Percentiles rank a stretch among this genome's conserved stretches.
Conservation (phyloP, 2,113 vertebrate species). For the Pelusios castaneus region DNA sequence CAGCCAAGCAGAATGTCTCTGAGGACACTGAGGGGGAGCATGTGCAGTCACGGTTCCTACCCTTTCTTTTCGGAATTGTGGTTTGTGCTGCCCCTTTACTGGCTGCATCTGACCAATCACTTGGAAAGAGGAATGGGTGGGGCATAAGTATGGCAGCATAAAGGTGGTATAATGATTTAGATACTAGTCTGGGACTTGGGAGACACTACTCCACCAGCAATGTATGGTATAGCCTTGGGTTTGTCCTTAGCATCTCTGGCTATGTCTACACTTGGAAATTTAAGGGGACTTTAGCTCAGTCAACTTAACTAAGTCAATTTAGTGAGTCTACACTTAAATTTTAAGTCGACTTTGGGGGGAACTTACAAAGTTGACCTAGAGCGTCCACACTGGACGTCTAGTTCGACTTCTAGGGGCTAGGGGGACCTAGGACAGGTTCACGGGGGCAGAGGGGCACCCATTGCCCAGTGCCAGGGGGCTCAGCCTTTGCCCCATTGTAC, state of each 20-base stretch:
- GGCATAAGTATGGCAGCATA: background rate
- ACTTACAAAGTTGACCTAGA: too few relatives aligned
- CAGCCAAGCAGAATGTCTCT: background rate
- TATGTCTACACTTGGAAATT: too few relatives aligned
- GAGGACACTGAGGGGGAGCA: background rate
- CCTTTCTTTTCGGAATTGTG: background rate
- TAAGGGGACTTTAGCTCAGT: too few relatives aligned
- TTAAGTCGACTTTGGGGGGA: too few relatives aligned
- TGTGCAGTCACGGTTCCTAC: fast-evolving
- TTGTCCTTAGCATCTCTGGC: background rate
- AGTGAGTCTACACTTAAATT: too few relatives aligned
- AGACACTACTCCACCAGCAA: fast-evolving
- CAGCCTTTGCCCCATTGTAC: too few relatives aligned
- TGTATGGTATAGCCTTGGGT: background rate
- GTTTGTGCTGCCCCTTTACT: fast-evolving
- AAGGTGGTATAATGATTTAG: background rate
- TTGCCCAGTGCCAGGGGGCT: too few relatives aligned
- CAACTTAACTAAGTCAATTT: too few relatives aligned
- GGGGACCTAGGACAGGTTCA: too few relatives aligned
- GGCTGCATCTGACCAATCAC: background rate
- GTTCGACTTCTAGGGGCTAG: too few relatives aligned
- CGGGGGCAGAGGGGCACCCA: too few relatives aligned
- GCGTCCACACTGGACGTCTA: too few relatives aligned
- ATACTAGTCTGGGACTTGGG: background rate
- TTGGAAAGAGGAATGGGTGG: background rate